Conservation (phyloP, 2,888 invertebrate species). For the Lepidonotus clava region DNA sequence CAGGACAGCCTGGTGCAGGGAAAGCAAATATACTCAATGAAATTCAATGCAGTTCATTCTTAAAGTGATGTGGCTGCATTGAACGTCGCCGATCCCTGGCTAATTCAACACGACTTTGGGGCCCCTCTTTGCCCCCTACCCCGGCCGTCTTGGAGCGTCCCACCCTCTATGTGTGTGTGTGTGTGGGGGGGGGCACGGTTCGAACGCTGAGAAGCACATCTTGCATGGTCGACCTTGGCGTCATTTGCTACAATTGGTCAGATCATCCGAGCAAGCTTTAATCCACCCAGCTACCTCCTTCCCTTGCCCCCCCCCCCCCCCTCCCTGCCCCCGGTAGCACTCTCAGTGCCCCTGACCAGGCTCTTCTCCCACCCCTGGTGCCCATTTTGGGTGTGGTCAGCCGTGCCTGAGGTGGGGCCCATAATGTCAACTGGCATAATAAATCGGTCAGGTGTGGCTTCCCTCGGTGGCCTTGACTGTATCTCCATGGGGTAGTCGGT, state of each 20-base stretch:
- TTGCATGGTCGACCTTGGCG: slow-evolving; percentile 21
- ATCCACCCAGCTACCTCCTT: no score
- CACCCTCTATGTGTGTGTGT: background rate
- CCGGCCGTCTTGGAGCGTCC: background rate
- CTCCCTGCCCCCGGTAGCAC: background rate
- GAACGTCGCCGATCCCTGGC: slow-evolving; percentile 14
- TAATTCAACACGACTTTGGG: slow-evolving; percentile 12
- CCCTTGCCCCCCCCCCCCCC: no score
- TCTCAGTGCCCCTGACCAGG: background rate
- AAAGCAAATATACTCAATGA: slow-evolving; percentile 42
- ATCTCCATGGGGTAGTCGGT: no score
- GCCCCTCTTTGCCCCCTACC: background rate
- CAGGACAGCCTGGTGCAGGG: background rate
- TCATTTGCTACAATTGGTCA: slow-evolving; percentile 53
- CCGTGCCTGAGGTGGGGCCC: background rate
- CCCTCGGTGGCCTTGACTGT: background rate
- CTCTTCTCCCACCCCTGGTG: background rate
- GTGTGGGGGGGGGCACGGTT: background rate
- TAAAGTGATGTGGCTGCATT: slow-evolving; percentile 16
- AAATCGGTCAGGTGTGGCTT: slow-evolving; percentile 27
- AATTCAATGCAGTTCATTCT: slow-evolving; percentile 52
- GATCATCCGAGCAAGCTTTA: slow-evolving; percentile 40
- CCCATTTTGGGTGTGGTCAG: background rate
- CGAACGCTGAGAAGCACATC: background rate
- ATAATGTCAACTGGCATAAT: slow-evolving; percentile 16